A percentile compares a stretch with the other conserved stretches of the same genome.
These are phyloP conservation scores for Apostichopus japonicus DNA, from an alignment of 35 echinoderm and acorn worm genomes.

Conservation along the genomic window DNA sequence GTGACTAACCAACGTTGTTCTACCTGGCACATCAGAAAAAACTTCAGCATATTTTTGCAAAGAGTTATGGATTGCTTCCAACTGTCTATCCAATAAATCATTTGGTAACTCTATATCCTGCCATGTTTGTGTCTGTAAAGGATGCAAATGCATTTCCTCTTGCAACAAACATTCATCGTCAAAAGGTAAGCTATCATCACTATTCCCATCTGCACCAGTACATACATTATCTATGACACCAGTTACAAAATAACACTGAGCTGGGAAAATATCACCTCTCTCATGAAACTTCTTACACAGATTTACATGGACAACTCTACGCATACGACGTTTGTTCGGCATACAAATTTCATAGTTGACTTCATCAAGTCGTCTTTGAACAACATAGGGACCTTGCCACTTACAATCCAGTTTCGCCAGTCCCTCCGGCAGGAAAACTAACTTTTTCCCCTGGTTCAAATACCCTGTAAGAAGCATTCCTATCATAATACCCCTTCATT, in stretches of 20 bases:
- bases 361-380: constrained; percentile 30
- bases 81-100: background rate
- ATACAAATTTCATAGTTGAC: constrained; percentile 41
- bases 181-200: background rate
- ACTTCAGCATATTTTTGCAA: background rate
- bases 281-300: too few relatives aligned
- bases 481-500: constrained; percentile 57
- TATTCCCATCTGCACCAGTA: background rate
- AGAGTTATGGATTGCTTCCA: background rate
- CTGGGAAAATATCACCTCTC: too few relatives aligned
- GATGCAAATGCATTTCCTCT: background rate
- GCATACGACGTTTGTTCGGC: background rate
- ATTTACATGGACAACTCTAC: constrained; percentile 10
- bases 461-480: constrained; percentile 6
- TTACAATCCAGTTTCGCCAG: constrained; percentile 44
- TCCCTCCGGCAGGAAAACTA: constrained; percentile 41
- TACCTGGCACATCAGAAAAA: constrained; percentile 21
- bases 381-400: constrained; percentile 53
- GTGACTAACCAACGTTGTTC: background rate
- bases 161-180: background rate
- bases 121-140: background rate
- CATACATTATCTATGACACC: background rate
- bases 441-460: constrained; percentile 58
- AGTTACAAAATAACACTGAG: too few relatives aligned
- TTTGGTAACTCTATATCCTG: background rate